A percentile compares a stretch with the other conserved stretches of the same genome.
phyloP scores from a whole-genome alignment of 2,113 vertebrate species.

The Triplophysa dalaica region DNA sequence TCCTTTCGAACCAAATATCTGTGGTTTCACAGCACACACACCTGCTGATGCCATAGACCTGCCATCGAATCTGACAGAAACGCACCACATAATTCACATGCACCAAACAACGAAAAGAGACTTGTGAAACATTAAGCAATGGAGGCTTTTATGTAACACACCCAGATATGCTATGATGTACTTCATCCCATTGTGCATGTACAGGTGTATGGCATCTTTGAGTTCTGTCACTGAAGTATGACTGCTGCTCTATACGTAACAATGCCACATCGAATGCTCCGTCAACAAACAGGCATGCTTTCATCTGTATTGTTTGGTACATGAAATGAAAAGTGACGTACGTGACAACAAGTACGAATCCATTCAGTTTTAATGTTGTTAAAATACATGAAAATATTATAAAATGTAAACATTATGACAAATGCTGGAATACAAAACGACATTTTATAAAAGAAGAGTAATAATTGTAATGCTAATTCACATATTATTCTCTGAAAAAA shows the following conservation, averaged over 20 bases:
- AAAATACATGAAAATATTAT: conserved; percentile 6
- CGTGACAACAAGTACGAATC: background rate
- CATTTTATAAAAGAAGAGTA: background rate
- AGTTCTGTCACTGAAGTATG: background rate
- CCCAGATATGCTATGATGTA: background rate
- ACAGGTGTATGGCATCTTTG: conserved; percentile 41
- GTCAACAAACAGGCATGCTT: conserved; percentile 8
- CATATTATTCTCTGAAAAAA: background rate
- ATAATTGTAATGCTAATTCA: background rate
- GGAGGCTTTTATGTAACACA: conserved; percentile 31
- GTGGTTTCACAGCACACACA: background rate
- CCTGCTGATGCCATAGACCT: background rate
- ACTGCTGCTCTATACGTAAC: background rate
- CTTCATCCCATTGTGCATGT: conserved; percentile 24
- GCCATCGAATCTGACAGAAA: conserved; percentile 2
- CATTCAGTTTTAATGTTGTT: background rate
- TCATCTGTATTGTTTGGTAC: background rate
- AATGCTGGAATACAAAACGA: background rate
- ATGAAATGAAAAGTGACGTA: background rate
- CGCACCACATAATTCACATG: background rate
- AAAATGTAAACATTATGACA: conserved; percentile 3
- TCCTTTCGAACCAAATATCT: background rate
- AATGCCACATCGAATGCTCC: background rate
- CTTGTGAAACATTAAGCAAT: conserved; percentile 15
- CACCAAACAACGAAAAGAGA: background rate